Conservation (phyloP, 1,140 invertebrate species). For the Bombus balteatus region DNA sequence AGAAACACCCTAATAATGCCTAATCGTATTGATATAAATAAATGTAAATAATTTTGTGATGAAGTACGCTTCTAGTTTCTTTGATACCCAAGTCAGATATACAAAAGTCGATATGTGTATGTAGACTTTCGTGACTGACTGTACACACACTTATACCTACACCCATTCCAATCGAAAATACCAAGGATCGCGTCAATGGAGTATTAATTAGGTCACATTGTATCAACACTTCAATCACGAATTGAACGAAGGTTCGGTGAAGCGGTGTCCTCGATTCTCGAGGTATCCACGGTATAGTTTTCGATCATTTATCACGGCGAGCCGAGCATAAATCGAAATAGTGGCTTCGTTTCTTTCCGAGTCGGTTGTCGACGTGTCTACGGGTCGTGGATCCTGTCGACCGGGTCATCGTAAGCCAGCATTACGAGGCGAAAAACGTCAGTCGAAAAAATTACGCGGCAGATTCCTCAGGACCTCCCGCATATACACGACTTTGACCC, state of each 20-base stretch:
- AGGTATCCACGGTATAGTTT: slow-evolving; percentile 27
- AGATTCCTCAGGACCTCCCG: slow-evolving; percentile 77
- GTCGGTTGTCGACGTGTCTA: slow-evolving; percentile 61
- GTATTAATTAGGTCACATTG: slow-evolving; percentile 47
- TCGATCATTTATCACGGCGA: slow-evolving; percentile 55
- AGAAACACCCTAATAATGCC: no score
- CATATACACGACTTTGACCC: slow-evolving; percentile 48
- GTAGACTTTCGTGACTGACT: no score
- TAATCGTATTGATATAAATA: no score
- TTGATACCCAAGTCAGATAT: no score
- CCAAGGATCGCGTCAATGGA: not conserved
- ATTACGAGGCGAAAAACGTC: slow-evolving; percentile 75
- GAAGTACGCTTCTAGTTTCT: no score
- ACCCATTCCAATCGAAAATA: not conserved
- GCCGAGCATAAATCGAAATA: slow-evolving; percentile 44
- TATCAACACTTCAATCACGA: not conserved
- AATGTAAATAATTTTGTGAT: no score
- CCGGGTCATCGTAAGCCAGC: slow-evolving; percentile 76
- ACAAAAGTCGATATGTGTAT: no score
- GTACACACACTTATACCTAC: no score
- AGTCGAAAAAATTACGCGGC: slow-evolving; percentile 77
- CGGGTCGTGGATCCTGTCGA: slow-evolving; percentile 73
- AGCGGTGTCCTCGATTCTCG: slow-evolving; percentile 9
- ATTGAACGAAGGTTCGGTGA: not conserved
- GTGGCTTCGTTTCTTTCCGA: slow-evolving; percentile 47